Evolutionary conservation across 2,797 vertebrate genomes (phyloP).

Genomic region (Gallinago stenura): DNA sequence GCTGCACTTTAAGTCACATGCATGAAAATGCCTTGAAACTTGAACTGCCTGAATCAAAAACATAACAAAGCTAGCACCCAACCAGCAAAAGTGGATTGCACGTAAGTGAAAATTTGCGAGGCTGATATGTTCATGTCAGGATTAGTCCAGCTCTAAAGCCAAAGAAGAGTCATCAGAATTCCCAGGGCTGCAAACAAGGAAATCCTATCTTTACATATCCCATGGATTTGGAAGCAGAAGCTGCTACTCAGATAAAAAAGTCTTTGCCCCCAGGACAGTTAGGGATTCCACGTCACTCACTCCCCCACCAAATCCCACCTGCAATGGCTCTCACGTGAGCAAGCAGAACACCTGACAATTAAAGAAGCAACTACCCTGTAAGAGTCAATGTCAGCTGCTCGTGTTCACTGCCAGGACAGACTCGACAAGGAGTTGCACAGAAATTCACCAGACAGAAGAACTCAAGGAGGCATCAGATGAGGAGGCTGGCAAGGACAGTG

Average conservation of each 20-base stretch:
- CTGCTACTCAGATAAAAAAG: neutral
- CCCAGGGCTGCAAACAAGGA: neutral
- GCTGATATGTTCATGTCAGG: neutral
- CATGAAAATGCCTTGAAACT: neutral
- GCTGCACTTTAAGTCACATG: neutral
- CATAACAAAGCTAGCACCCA: neutral
- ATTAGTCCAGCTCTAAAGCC: neutral
- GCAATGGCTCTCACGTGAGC: neutral
- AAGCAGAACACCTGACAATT: neutral
- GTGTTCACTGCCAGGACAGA: neutral
- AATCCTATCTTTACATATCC: neutral
- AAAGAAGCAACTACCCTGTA: neutral
- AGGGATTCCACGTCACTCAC: neutral
- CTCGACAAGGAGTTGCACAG: neutral
- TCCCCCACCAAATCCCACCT: neutral
- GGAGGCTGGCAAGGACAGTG: neutral
- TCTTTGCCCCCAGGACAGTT: neutral
- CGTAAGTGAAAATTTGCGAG: neutral
- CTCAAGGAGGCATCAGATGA: neutral
- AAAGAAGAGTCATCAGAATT: neutral
- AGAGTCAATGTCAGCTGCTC: neutral
- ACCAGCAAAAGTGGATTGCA: neutral
- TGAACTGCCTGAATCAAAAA: constrained; percentile 22
- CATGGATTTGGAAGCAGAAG: neutral
- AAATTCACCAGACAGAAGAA: neutral